Percentiles rank a stretch among this genome's conserved stretches.
phyloP scores from a whole-genome alignment of 2,797 vertebrate species.

The Vespertilio murinus region DNA sequence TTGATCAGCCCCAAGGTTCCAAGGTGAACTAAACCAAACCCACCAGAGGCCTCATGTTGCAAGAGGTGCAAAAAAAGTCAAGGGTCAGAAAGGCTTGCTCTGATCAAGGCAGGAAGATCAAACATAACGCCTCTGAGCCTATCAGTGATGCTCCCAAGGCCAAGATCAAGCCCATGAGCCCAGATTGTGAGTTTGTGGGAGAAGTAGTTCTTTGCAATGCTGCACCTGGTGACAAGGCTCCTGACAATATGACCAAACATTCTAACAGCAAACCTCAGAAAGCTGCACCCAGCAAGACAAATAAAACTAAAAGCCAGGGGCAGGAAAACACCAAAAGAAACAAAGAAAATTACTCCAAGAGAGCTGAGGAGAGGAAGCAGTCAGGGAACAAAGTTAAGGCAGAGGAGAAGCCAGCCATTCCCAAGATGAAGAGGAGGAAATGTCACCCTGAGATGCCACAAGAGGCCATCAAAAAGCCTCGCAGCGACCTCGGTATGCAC shows the following conservation, averaged over 20 bases:
- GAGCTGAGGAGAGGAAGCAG: neutral
- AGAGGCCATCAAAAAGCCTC: conserved; percentile 48
- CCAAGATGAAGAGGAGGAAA: neutral
- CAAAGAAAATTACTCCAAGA: conserved; percentile 4
- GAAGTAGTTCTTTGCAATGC: too few relatives aligned
- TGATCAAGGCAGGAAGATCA: neutral
- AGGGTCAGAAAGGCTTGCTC: neutral
- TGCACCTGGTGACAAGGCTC: too few relatives aligned
- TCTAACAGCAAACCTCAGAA: too few relatives aligned
- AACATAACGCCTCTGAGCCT: neutral
- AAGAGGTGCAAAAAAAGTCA: neutral
- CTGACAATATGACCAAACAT: too few relatives aligned
- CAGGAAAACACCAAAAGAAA: neutral
- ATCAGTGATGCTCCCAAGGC: neutral
- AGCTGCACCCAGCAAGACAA: neutral
- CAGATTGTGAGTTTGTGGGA: too few relatives aligned
- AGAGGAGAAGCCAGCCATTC: conserved; percentile 1
- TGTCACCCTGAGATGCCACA: neutral
- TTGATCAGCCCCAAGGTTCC: neutral
- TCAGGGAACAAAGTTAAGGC: neutral
- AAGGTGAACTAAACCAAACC: neutral
- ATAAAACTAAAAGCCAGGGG: neutral
- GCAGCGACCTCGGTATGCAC: conserved; percentile 21
- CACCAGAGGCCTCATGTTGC: neutral
- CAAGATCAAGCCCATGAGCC: too few relatives aligned